Percentiles rank a stretch among this genome's conserved stretches.
These are phyloP conservation scores for Megaceryle maxima DNA, from an alignment of 2,113 vertebrate species.

Conservation along the genomic window DNA sequence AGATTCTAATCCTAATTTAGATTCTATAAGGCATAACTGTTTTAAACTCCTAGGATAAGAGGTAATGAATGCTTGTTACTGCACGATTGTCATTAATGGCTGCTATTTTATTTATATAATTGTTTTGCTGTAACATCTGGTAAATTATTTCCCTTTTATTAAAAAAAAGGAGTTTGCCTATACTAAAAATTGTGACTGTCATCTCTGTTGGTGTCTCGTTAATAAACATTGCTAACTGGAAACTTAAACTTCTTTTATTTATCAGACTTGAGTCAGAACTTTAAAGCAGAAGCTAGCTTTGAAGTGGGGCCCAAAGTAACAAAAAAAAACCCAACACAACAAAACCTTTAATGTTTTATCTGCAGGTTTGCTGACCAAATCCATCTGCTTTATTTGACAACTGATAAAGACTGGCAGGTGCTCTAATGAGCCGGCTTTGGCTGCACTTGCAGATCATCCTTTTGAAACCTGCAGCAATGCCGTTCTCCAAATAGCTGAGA, in stretches of 20 bases:
- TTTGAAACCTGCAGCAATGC: constrained; percentile 35
- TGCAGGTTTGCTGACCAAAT: constrained; percentile 53
- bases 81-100: neutral
- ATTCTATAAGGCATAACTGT: neutral
- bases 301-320: constrained; percentile 39
- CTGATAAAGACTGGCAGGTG: constrained; percentile 67
- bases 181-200: neutral
- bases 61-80: neutral
- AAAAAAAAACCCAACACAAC: neutral
- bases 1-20: neutral
- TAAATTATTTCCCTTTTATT: neutral
- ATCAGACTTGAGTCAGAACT: constrained; percentile 28
- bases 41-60: neutral
- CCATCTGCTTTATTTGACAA: constrained; percentile 65
- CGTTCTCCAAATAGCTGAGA: constrained; percentile 26
- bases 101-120: neutral
- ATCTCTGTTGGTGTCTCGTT: neutral
- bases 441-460: constrained; percentile 43
- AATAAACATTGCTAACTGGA: constrained; percentile 25
- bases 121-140: neutral
- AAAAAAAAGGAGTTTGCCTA: neutral
- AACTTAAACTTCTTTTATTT: constrained; percentile 40
- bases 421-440: constrained; percentile 54
- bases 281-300: constrained; percentile 58
- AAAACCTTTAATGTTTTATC: constrained; percentile 64